Base-by-base conservation (phyloP, 2,888 invertebrate species). In the Caenorhabditis auriculariae region DNA sequence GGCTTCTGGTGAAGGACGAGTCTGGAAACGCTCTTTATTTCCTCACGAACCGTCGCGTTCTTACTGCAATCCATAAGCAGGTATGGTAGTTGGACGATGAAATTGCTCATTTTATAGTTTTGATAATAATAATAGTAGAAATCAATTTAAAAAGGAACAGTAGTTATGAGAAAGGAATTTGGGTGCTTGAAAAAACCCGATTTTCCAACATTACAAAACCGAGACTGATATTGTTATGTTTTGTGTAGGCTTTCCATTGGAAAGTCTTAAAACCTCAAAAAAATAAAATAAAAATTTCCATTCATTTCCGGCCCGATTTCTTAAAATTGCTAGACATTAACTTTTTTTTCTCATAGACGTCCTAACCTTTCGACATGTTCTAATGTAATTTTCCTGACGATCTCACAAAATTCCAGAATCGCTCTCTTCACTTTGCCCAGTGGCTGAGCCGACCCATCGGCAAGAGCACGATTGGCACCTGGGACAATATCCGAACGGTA, bases 371-470 rank as follows among this genome's bases (percentile, higher is more conserved):
- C 7, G 4, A n/a, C n/a, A 28, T 26, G 24, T 4, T 5, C 26
- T 45, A 26, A 24, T n/a, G 3, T 6, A 21, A n/a, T 43, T 6
- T 4, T 43, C 3, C n/a, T n/a, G n/a, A n/a, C n/a, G n/a, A n/a
- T 28, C 17, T 26, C 3, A 24, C 47, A 42, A 23, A 24, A 47
- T 45, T 65, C 23, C 32, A 58, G 52, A 66, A 64, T 54, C 67
- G 59, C 12, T 69, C 69, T 7, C 64, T 73, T 7, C 71, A 67
- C 44, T 73, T 71, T 23, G 73, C 71, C n/a, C 67, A 67, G 50
- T 73, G 73, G 73, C 60, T 73, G 17, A 54, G 56, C 2, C 55
- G 54, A 41, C 54, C 65, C 15, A 67, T 73, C 43, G 54, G 47
- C 35, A 44, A 62, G 43, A 60, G 63, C 3, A 47, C 48, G 3